Percentiles rank a stretch among this genome's conserved stretches.
Conservation (phyloP, 2,797 vertebrate genomes). For the Propithecus deckenii region DNA sequence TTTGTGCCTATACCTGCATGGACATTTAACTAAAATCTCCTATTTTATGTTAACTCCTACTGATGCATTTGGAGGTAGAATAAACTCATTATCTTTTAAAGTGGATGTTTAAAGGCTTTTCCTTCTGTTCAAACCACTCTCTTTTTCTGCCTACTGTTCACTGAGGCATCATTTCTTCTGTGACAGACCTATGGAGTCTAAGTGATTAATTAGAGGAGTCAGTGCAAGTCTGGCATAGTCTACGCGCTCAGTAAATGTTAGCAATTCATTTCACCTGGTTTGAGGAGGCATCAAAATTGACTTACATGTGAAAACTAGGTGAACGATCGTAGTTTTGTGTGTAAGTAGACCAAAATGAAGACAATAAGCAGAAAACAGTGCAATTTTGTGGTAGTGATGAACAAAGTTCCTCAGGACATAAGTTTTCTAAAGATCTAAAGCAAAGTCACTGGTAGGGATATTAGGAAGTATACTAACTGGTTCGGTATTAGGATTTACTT, state of each 20-base stretch:
- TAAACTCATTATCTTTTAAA: not conserved
- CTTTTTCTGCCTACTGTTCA: not conserved
- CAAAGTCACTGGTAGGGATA: not conserved
- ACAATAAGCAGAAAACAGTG: not conserved
- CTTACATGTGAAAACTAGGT: not conserved
- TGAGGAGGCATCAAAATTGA: not conserved
- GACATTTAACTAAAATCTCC: not conserved
- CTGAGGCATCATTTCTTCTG: not conserved
- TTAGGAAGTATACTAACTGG: not conserved
- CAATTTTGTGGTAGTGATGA: not conserved
- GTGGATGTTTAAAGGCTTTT: not conserved
- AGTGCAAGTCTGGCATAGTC: not conserved
- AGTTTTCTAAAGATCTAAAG: not conserved
- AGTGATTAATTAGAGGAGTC: not conserved
- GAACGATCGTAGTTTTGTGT: not conserved
- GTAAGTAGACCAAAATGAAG: not conserved
- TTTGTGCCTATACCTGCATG: not conserved
- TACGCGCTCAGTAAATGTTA: not conserved
- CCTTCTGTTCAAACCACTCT: not conserved
- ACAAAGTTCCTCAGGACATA: not conserved
- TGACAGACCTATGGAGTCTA: not conserved
- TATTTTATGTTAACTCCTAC: not conserved
- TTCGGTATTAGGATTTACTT: not conserved
- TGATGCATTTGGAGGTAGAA: not conserved
- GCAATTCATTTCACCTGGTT: not conserved